Evolutionary conservation across 1,140 invertebrate species (phyloP), one percentile per base, ranked within the genome.

Genomic region (Adelges cooleyi): DNA sequence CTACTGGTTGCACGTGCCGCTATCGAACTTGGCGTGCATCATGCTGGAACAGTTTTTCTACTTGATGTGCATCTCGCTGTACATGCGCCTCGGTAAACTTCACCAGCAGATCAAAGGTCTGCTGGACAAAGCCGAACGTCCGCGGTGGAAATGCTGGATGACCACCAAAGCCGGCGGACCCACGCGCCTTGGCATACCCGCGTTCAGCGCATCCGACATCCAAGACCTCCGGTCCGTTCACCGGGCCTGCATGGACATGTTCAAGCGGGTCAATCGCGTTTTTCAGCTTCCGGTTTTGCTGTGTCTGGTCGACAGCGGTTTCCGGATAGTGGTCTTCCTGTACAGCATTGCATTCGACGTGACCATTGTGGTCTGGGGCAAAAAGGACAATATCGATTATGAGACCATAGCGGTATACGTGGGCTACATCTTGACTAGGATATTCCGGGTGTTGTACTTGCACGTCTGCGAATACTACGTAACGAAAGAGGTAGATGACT

Each of bases 401-500:
- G 9, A 10, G 0, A 17, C 40, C 53, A 13, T n/a, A 3, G 36
- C 15, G 10, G 6, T 56, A 23, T 56, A 23, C 20, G 17, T n/a
- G 9, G 53, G 53, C 15, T 56, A 56, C 9, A 25, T 36, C 38
- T 15, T 42, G 2, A 27, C 18, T 3, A 15, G 53, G 3, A 25
- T 56, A 3, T 11, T 56, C 6, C 13, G 53, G 13, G 36, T 56
- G 0, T 56, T 36, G 53, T 42, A 42, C 22, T 17, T 56, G 38
- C 40, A 56, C 38, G 8, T 56, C 20, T 56, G 53, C 38, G 53
- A 56, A 17, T 10, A 56, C 17, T 56, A 56, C 22, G 53, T 56
- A 3, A 56, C 36, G 8, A 27, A 42, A 42, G 25, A 56, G 36
- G 53, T 56, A 18, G 23, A 29, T 36, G 13, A 5, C 1, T 1